phyloP scores from a whole-genome alignment of 2,797 vertebrate species.

The Hippocampus kuda region DNA sequence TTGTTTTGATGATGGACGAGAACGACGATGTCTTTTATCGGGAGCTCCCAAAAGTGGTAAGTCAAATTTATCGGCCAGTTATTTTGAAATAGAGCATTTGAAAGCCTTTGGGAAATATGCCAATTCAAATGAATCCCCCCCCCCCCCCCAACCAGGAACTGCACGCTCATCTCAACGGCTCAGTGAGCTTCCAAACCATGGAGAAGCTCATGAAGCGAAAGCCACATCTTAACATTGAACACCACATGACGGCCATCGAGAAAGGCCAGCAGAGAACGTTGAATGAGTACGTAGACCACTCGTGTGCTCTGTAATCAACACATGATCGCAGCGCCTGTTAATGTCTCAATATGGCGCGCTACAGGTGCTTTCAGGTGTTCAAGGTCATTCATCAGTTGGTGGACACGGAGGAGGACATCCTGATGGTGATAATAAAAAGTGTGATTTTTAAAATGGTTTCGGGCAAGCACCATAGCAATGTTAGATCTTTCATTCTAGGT shows the following conservation, averaged over 20 bases:
- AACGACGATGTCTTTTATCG: constrained; percentile 54
- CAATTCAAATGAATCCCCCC: background rate
- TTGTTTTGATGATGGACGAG: constrained; percentile 47
- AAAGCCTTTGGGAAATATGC: background rate
- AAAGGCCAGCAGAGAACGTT: constrained; percentile 81
- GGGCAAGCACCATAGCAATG: background rate
- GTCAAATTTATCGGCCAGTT: constrained; percentile 14
- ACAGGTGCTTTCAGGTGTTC: constrained; percentile 91
- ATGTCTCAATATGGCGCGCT: constrained; percentile 5
- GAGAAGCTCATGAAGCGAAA: constrained; percentile 80
- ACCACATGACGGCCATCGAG: constrained; percentile 80
- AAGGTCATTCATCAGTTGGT: constrained; percentile 89
- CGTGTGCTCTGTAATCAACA: background rate
- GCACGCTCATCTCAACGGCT: constrained; percentile 93
- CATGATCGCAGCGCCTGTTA: background rate
- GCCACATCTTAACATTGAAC: constrained; percentile 74
- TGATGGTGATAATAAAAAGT: constrained; percentile 70
- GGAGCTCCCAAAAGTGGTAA: constrained; percentile 70
- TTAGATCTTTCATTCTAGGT: constrained; percentile 62
- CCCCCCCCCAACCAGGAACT: constrained; percentile 72
- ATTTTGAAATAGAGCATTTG: background rate
- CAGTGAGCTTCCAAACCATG: constrained; percentile 82
- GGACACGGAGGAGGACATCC: constrained; percentile 81
- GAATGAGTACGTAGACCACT: constrained; percentile 73
- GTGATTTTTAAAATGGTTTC: background rate